Conservation (phyloP, 2,113 vertebrate genomes). For the Caranx ignobilis region DNA sequence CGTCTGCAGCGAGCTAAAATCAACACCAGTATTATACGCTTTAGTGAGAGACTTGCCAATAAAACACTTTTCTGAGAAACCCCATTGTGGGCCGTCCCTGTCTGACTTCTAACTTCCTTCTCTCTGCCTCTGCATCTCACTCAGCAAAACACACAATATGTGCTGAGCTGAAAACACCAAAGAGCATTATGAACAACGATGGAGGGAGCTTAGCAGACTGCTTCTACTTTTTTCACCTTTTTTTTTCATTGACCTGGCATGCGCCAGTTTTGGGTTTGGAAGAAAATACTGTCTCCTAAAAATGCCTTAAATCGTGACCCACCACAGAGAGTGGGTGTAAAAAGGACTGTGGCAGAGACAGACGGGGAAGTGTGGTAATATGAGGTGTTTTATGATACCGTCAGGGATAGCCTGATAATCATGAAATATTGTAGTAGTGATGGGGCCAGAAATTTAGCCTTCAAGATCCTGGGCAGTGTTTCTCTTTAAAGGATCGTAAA, state of each 20-base stretch:
- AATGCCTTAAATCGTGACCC: slow-evolving; percentile 62
- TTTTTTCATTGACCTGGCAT: slow-evolving; percentile 23
- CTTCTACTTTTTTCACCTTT: neutral
- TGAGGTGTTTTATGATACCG: slow-evolving; percentile 84
- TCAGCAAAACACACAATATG: slow-evolving; percentile 11
- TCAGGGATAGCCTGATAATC: slow-evolving; percentile 83
- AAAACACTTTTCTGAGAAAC: slow-evolving; percentile 70
- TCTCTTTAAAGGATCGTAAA: slow-evolving; percentile 82
- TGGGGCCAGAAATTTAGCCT: slow-evolving; percentile 80
- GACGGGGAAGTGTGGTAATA: slow-evolving; percentile 77
- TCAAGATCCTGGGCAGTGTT: slow-evolving; percentile 80
- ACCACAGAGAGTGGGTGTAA: slow-evolving; percentile 64
- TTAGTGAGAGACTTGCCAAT: slow-evolving; percentile 73
- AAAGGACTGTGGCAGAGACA: slow-evolving; percentile 53
- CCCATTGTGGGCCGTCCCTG: slow-evolving; percentile 38
- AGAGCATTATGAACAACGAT: neutral
- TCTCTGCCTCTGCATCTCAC: slow-evolving; percentile 18
- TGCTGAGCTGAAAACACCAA: neutral
- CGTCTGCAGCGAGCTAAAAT: slow-evolving; percentile 75
- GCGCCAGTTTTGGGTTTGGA: slow-evolving; percentile 43
- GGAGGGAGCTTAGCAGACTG: slow-evolving; percentile 16
- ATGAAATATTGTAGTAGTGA: slow-evolving; percentile 84
- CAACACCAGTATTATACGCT: slow-evolving; percentile 80
- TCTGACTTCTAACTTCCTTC: slow-evolving; percentile 47
- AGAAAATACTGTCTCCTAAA: slow-evolving; percentile 41